Evolutionary conservation across 2,888 invertebrate species (phyloP).

Genomic region (Agonopterix heracliana): DNA sequence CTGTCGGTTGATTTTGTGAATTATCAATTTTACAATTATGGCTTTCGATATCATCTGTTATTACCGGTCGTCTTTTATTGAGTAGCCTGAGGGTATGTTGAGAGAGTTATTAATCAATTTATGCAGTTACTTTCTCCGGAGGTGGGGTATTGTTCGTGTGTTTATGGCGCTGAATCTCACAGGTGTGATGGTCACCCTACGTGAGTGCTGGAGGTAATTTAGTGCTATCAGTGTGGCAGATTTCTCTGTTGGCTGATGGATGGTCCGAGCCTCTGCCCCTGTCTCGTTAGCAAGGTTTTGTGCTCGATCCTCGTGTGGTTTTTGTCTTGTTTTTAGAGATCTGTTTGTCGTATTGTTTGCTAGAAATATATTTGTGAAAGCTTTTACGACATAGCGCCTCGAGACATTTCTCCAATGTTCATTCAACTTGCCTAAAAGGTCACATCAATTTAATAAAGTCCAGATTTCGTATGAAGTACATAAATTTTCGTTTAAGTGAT

Average conservation of each 20-base stretch:
- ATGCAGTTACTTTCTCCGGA: constrained; percentile 54
- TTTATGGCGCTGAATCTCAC: constrained; percentile 1
- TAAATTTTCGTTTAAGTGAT: constrained; percentile 7
- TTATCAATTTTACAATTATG: constrained; percentile 57
- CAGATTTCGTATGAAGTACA: constrained; percentile 8
- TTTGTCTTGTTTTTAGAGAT: constrained; percentile 19
- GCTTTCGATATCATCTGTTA: constrained; percentile 50
- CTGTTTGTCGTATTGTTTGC: neutral
- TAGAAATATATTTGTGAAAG: constrained; percentile 1
- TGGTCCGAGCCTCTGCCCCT: constrained; percentile 24
- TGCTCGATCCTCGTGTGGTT: constrained; percentile 18
- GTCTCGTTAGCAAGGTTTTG: constrained; percentile 40
- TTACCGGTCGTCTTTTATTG: constrained; percentile 49
- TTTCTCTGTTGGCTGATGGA: constrained; percentile 39
- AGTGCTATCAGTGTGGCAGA: constrained; percentile 41
- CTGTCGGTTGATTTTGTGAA: constrained; percentile 41
- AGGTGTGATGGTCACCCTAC: constrained; percentile 30
- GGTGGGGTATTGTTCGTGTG: constrained; percentile 16
- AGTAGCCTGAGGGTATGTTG: constrained; percentile 38
- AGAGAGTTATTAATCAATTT: constrained; percentile 57
- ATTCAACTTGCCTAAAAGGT: constrained; percentile 1
- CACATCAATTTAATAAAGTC: constrained; percentile 10
- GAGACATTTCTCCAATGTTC: neutral
- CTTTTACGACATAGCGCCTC: neutral
- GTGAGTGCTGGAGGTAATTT: constrained; percentile 43